Base-by-base conservation (phyloP, 2,888 invertebrate genomes). In the Andrena trimmerana region DNA sequence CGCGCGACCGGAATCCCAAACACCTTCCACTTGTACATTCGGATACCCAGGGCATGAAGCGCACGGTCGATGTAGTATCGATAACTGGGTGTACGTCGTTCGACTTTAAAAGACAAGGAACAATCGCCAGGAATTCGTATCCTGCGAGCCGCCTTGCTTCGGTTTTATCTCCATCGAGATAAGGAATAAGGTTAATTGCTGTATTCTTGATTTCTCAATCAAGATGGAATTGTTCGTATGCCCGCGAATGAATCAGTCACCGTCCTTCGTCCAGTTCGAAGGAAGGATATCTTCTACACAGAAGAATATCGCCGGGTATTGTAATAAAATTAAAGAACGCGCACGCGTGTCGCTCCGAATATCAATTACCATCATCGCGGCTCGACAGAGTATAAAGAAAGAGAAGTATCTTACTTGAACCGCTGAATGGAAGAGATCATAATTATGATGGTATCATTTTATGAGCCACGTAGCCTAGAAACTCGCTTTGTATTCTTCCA, bases 1-100 rank as follows among this genome's bases (percentile, higher is more conserved):
- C 8, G 62, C 82, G 75, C 72, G 80, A 79, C 48, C 63, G 50
- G 57, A 78, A 81, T 31, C n/a, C 33, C n/a, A 16, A 29, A 33
- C 50, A 10, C 33, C n/a, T 27, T 50, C 24, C 31, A 20, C 52
- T 57, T 7, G 57, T 24, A 16, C 63, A 24, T 48, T n/a, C 24
- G 48, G 50, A 36, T 29, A 10, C 1, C 8, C 71, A 10, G 31
- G 33, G 27, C 31, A 3, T 16, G 67, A 33, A 54, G 16, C 29
- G n/a, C 48, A 16, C 10, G 27, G 20, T 24, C 5, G 36, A 59
- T 33, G 48, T 63, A 57, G 59, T 59, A 70, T 42, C n/a, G 50
- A 73, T 57, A 27, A 6, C 13, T 13, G 13, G 10, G 42, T 54
- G 10, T 24, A 50, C 29, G n/a, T 8, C 10, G 42, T 16, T 16